Evolutionary conservation across 53 echinoderm and acorn worm species (phyloP).

Genomic region (Temnopleurus reevesii): DNA sequence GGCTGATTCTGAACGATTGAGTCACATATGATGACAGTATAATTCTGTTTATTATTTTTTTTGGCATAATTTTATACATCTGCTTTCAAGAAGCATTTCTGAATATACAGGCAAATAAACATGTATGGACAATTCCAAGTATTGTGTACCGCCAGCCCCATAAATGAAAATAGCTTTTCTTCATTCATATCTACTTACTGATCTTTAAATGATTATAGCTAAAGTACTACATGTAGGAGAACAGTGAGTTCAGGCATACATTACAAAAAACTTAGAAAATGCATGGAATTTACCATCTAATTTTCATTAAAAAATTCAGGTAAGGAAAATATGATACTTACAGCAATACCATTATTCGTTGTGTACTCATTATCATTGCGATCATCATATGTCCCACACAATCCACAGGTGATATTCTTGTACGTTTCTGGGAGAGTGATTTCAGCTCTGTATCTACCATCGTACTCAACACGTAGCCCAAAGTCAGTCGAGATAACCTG

Average conservation of each 20-base stretch:
- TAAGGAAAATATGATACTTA: slow-evolving; percentile 25
- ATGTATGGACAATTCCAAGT: too few species aligned
- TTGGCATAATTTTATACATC: too few species aligned
- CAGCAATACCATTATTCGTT: slow-evolving; percentile 63
- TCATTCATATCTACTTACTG: too few species aligned
- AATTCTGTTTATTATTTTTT: background rate
- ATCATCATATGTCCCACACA: slow-evolving; percentile 84
- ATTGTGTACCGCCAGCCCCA: too few species aligned
- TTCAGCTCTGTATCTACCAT: slow-evolving; percentile 49
- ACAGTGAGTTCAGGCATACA: too few species aligned
- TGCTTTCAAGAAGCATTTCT: too few species aligned
- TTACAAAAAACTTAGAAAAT: background rate
- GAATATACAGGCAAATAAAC: too few species aligned
- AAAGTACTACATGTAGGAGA: too few species aligned
- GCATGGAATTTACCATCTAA: background rate
- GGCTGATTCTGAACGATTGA: too few species aligned
- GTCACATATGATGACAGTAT: too few species aligned
- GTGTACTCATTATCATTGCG: slow-evolving; percentile 64
- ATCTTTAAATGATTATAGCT: too few species aligned
- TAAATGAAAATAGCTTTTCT: too few species aligned
- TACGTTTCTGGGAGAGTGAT: slow-evolving; percentile 60
- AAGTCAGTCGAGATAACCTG: slow-evolving; percentile 75
- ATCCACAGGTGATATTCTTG: slow-evolving; percentile 76
- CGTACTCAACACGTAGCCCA: slow-evolving; percentile 65
- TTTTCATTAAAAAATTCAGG: background rate